These are phyloP conservation scores for Magallana nippona DNA, from an alignment of 2,888 invertebrate species.

Conservation along the genomic window DNA sequence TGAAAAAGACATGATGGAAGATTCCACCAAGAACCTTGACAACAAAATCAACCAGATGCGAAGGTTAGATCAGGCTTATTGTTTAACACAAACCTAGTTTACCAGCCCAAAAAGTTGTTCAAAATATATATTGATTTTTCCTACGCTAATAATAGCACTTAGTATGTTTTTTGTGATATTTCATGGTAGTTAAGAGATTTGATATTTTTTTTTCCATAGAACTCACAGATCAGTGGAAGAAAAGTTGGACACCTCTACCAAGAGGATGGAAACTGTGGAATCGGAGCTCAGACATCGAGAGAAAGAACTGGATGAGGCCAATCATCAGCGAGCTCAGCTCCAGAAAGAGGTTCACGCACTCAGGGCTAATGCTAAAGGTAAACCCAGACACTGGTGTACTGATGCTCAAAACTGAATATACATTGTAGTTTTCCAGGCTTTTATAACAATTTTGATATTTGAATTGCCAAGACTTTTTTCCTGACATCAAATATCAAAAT, in stretches of 20 bases:
- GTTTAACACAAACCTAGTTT: neutral
- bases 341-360: constrained; percentile 69
- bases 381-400: neutral
- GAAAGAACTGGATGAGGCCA: constrained; percentile 70
- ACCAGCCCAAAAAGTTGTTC: neutral
- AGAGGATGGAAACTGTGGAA: constrained; percentile 68
- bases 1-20: constrained; percentile 72
- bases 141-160: neutral
- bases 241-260: constrained; percentile 66
- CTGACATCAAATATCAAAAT: too few species aligned
- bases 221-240: constrained; percentile 70
- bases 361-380: constrained; percentile 71
- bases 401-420: too few species aligned
- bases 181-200: neutral
- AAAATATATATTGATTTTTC: neutral
- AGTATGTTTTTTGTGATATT: neutral
- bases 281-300: constrained; percentile 65
- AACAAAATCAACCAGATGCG: constrained; percentile 72
- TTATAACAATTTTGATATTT: too few species aligned
- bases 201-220: constrained; percentile 53
- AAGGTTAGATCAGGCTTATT: constrained; percentile 59
- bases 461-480: too few species aligned
- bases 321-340: constrained; percentile 62
- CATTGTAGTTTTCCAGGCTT: too few species aligned
- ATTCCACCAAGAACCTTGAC: constrained; percentile 70